Evolutionary conservation across 2,113 vertebrate species (phyloP).

Genomic region (Periophthalmodon schlosseri): DNA sequence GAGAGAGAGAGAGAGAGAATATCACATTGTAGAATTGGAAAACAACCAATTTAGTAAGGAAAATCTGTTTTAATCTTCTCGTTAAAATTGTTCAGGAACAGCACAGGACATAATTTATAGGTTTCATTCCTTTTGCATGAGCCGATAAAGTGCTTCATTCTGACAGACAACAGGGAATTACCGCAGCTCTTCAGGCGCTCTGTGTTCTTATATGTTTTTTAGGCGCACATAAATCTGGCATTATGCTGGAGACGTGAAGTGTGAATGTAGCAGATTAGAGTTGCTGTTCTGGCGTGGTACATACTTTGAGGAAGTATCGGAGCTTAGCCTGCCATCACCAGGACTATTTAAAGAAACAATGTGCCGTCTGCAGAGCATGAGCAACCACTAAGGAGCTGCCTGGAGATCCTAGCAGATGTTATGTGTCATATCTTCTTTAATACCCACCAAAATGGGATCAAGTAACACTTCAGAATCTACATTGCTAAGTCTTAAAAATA

Average conservation of each 20-base stretch:
- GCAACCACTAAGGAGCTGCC: slow-evolving; percentile 13
- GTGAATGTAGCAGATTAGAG: slow-evolving; percentile 43
- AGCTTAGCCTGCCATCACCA: slow-evolving; percentile 42
- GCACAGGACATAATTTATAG: slow-evolving; percentile 3
- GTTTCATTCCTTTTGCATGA: neutral
- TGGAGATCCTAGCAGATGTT: slow-evolving; percentile 46
- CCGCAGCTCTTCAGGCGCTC: slow-evolving; percentile 14
- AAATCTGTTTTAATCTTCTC: neutral
- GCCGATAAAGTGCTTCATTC: slow-evolving; percentile 13
- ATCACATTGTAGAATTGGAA: neutral
- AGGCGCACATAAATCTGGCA: slow-evolving; percentile 21
- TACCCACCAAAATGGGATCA: neutral
- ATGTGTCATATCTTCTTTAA: slow-evolving; percentile 23
- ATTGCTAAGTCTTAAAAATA: neutral
- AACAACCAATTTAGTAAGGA: neutral
- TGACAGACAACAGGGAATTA: slow-evolving; percentile 31
- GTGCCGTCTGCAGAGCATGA: slow-evolving; percentile 23
- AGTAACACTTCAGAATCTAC: neutral
- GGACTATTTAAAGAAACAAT: slow-evolving; percentile 48
- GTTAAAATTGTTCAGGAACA: neutral
- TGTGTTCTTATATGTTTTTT: slow-evolving; percentile 24
- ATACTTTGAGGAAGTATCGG: slow-evolving; percentile 24
- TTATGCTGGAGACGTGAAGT: slow-evolving; percentile 31
- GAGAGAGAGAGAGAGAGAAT: too few relatives aligned
- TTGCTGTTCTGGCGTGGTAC: slow-evolving; percentile 45